A percentile compares a stretch with the other conserved stretches of the same genome.
phyloP scores from a whole-genome alignment of 2,888 invertebrate species.

The Parnassius mnemosyne region DNA sequence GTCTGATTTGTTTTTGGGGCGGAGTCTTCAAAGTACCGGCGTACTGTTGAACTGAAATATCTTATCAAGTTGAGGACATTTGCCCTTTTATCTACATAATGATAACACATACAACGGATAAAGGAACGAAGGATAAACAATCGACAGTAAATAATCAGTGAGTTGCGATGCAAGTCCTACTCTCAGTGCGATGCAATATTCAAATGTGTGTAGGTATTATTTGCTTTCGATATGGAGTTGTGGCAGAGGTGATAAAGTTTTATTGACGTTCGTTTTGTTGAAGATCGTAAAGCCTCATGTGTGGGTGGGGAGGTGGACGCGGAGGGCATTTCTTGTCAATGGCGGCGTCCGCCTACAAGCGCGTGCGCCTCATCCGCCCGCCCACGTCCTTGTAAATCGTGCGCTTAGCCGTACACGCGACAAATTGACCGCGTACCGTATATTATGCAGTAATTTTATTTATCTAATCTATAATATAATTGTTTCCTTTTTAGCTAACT shows the following conservation, averaged over 20 bases:
- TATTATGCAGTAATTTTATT: slow-evolving; percentile 35
- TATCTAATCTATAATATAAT: slow-evolving; percentile 11
- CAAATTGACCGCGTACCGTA: slow-evolving; percentile 59
- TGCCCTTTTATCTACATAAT: slow-evolving; percentile 12
- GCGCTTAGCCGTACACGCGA: slow-evolving; percentile 66
- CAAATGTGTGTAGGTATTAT: slow-evolving; percentile 39
- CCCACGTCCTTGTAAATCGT: slow-evolving; percentile 68
- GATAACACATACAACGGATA: slow-evolving; percentile 18
- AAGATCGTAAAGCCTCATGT: slow-evolving; percentile 54
- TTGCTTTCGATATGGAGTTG: slow-evolving; percentile 42
- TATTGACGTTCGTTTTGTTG: slow-evolving; percentile 57
- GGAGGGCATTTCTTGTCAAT: slow-evolving; percentile 64
- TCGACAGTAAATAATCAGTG: slow-evolving; percentile 2
- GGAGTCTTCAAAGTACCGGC: slow-evolving; percentile 41
- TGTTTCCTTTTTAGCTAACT: slow-evolving; percentile 14
- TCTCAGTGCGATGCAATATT: slow-evolving; percentile 29
- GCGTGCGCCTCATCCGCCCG: slow-evolving; percentile 57
- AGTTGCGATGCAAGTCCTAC: too few relatives aligned
- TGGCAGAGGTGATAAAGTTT: slow-evolving; percentile 56
- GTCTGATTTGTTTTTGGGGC: slow-evolving; percentile 41
- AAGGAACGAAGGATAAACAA: slow-evolving; percentile 32
- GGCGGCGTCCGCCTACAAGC: slow-evolving; percentile 58
- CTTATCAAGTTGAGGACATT: slow-evolving; percentile 34
- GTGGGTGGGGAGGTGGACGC: slow-evolving; percentile 50
- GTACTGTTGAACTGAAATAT: slow-evolving; percentile 39